Evolutionary conservation across 1,140 invertebrate genomes (phyloP), one percentile per base, ranked within the genome.

Genomic region (Linepithema humile): DNA sequence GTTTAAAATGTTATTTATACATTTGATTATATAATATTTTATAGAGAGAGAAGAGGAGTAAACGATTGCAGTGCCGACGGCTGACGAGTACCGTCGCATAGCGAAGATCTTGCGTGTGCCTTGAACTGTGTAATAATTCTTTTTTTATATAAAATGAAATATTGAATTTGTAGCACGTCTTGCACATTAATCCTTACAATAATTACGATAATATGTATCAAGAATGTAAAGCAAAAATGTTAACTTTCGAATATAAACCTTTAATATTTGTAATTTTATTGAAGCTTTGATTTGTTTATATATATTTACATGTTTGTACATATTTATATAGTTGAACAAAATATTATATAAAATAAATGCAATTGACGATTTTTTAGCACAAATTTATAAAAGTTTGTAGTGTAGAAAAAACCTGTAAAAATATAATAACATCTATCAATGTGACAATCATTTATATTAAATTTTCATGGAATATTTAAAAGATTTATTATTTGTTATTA

Each of bases 51-150:
- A 40, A 20, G 17, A 4, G 26, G 23, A 48, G 23, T 9, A 26
- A 38, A 35, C 12, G 60, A 53, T 12, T 60, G 50, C 10, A 59
- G 43, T 86, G 85, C 91, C 91, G 91, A 88, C 91, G 91, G 91
- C 86, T 88, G 74, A 84, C 90, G 85, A 64, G 48, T 83, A 65
- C 91, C 91, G 91, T 91, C 91, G 91, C 90, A 78, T 6, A 40
- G 57, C 64, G 20, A 77, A 75, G 38, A 73, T 6, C 12, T 2
- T 7, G 57, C 72, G 43, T 15, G 3, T 50, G 62, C 26, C 26
- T 53, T 53, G 12, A 60, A 38, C 2, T 15, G 12, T 38, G 12
- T 12, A 65, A 17, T 38, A 32, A 43, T 43, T 12, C 57, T 32
- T 15, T 72, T 48, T 10, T 9, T 43, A n/a, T n/a, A n/a, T n/a